Evolutionary conservation across 2,113 vertebrate species (phyloP), one percentile per base, ranked within the genome.

Genomic region (Chlorodrepanis virens): DNA sequence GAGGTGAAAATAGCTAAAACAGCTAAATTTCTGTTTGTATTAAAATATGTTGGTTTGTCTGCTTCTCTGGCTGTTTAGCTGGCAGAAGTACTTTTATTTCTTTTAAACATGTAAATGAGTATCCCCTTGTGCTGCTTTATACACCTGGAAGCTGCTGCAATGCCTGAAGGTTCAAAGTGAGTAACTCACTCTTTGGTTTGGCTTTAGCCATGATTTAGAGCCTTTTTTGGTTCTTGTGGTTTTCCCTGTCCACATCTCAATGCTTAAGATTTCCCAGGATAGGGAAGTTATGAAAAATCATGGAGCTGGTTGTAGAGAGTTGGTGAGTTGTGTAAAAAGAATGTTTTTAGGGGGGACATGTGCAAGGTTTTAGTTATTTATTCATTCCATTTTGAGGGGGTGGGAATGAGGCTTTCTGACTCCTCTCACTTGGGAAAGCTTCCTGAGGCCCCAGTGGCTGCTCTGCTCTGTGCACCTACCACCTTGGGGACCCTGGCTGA

Each of bases 401-500:
- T 2, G 6, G 6, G 2, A 25, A 60, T 6, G 12, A 29, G 22
- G 4, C 8, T 57, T 22, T 13, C 54, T 47, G 15, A 11, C 20
- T 56, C 29, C 1, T 18, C 3, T 4, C 0, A 0, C 24, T 53
- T 76, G 0, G 1, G 22, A 21, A 47, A 22, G 24, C 9, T 76
- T 76, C 39, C 27, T 0, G 0, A 1, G 4, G 7, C 2, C 22
- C 18, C 23, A 2, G 4, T 20, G 21, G 23, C 16, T 65, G 45
- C 16, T 53, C 9, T 18, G 28, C 9, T 24, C 3, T 4, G 25
- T 3, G 1, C 7, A 11, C 3, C 24, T 6, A 13, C 5, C 8
- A 12, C 31, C 16, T 3, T 20, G 3, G 14, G 60, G 42, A 37
- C 29, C 24, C 50, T 0, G 4, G 23, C 19, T 25, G 31, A 27